Evolutionary conservation across 2,888 invertebrate species (phyloP), one percentile per base, ranked within the genome.

Genomic region (Crepidodera aurea): DNA sequence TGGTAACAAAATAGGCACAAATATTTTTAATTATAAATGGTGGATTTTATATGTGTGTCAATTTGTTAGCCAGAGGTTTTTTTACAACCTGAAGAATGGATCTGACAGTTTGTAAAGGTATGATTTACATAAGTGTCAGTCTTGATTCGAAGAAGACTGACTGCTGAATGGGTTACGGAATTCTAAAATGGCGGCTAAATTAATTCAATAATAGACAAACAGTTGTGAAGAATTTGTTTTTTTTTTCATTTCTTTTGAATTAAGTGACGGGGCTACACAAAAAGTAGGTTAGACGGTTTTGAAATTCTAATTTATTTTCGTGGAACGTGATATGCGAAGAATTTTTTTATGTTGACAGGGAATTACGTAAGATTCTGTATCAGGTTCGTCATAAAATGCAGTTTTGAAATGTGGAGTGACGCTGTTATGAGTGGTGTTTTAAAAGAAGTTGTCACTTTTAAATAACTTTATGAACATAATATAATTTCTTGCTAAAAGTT

Each of bases 1-100:
- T 69, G 71, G 71, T 67, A 67, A 66, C 54, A 56, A 66, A 65
- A 64, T 66, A 55, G 63, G 61, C 65, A 69, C 59, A 66, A 64
- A 66, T 62, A 65, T 70, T 71, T 71, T 71, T 70, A 70, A 70
- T 69, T 69, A 67, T 59, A 44, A 60, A 51, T 56, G 60, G 37
- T 54, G 48, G 55, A 59, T 58, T 65, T 64, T 67, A 65, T 60
- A 64, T 67, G 62, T 63, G 60, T 65, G 65, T 67, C 64, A 65
- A 63, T 63, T 65, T 65, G 65, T 65, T 63, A 59, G 18, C 25
- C 50, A 51, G 32, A 46, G 51, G 55, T 66, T 66, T 59, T 51
- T 60, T 59, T 55, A 59, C 48, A 54, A 27, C 16, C 16, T 12
- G 25, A 40, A 50, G 27, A 51, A 51, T 27, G 42, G 25, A 50